phyloP scores from a whole-genome alignment of 1,140 invertebrate species.

The Tetragnatha versicolor region DNA sequence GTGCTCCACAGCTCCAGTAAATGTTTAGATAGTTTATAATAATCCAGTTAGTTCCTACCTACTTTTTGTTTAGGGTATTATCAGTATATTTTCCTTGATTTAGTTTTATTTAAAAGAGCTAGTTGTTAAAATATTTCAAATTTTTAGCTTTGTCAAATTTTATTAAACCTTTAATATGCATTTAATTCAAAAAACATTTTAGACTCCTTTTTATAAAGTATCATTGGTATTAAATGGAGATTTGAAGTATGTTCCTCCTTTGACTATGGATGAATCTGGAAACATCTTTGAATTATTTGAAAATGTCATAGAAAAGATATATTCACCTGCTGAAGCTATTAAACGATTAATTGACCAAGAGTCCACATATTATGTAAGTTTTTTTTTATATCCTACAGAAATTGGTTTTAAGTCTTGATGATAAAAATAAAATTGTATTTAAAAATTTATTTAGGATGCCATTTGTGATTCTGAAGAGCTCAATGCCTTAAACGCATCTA shows the following conservation, averaged over 20 bases:
- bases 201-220: conserved; percentile 34
- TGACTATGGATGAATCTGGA: background rate
- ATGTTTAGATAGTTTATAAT: too few relatives aligned
- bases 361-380: conserved; percentile 14
- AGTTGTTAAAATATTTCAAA: too few relatives aligned
- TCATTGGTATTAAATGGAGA: conserved; percentile 1
- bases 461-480: background rate
- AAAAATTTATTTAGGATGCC: background rate
- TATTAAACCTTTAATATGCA: background rate
- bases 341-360: background rate
- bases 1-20: too few relatives aligned
- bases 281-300: conserved; percentile 15
- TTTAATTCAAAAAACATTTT: background rate
- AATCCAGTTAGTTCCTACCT: too few relatives aligned
- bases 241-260: background rate
- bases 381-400: background rate
- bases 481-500: background rate
- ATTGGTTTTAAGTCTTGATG: background rate
- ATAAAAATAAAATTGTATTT: background rate
- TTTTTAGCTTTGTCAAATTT: too few relatives aligned
- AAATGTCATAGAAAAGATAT: conserved; percentile 22
- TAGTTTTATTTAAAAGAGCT: too few relatives aligned
- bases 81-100: too few relatives aligned
- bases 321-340: background rate
- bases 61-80: too few relatives aligned